Evolutionary conservation across 2,888 invertebrate genomes (phyloP), one percentile per base, ranked within the genome.

Genomic region (Eilema griseolum): DNA sequence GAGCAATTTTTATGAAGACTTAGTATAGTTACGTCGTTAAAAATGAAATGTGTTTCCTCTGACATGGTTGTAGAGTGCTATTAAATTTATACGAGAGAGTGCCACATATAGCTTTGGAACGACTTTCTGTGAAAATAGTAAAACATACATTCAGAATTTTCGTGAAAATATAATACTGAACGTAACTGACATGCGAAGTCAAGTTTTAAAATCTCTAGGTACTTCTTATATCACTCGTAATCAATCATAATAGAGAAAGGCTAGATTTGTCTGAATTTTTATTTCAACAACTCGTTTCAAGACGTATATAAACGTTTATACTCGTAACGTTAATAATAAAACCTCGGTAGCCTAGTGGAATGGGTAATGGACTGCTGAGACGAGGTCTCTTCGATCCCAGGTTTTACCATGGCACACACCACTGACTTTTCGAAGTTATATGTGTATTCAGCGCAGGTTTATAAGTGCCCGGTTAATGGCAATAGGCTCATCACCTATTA

Each of bases 41-140:
- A 89, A 90, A 90, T 89, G 88, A 89, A 89, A 91, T 89, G 87
- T 89, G 85, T 89, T 89, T 90, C 88, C 88, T 87, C 87, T 85
- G 84, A 86, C 85, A 88, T 86, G 83, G 85, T 85, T 86, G 86
- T 81, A 82, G 86, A 88, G 86, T 84, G 87, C 88, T 87, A 90
- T 92, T 89, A 91, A 91, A 89, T 89, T 89, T 90, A 89, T 88
- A 89, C 80, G 88, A 85, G 83, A 86, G 86, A 78, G 72, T 76
- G 62, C 62, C 61, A 78, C 88, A 89, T 89, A 90, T 89, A 91
- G 86, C 89, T 85, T 76, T 79, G 82, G 88, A 88, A 92, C 89
- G 89, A 90, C 90, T 89, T 90, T 88, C 89, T 87, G 86, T 86
- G 83, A 88, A 85, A 84, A 81, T 79, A 83, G 73, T 67, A 73